Conservation (phyloP, 2,888 invertebrate species). For the Drosophila formosana region DNA sequence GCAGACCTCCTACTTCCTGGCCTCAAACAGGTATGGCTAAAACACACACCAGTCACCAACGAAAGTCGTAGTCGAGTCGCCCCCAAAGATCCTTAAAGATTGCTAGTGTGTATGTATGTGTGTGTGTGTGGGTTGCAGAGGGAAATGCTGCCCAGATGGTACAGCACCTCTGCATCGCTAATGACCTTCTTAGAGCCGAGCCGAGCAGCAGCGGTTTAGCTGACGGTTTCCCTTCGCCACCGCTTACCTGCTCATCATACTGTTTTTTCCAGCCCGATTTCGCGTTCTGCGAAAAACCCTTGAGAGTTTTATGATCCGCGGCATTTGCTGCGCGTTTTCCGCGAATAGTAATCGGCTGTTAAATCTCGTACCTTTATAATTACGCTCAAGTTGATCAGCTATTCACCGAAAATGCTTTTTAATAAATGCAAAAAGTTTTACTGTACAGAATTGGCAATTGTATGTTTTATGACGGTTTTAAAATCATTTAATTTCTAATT, state of each 20-base stretch:
- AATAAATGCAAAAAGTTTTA: conserved; percentile 3
- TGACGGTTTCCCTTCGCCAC: background rate
- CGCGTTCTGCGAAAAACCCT: background rate
- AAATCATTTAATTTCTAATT: too few relatives aligned
- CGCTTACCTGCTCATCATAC: conserved; percentile 22
- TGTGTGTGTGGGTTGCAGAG: background rate
- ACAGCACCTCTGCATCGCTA: background rate
- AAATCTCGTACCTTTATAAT: background rate
- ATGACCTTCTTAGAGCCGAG: background rate
- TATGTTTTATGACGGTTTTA: conserved; percentile 13
- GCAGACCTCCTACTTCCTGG: conserved; percentile 99
- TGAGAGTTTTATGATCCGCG: conserved; percentile 19
- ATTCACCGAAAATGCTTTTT: conserved; percentile 3
- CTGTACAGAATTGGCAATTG: background rate
- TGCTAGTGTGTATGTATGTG: background rate
- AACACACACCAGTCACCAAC: background rate
- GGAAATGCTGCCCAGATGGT: background rate
- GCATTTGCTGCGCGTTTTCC: background rate
- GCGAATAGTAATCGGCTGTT: conserved; percentile 1
- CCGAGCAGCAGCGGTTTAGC: background rate
- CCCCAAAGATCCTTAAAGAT: background rate
- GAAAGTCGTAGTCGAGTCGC: background rate
- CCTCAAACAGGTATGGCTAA: conserved; percentile 94
- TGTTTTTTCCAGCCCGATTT: background rate
- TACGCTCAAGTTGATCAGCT: background rate